Conservation (phyloP, 2,888 invertebrate genomes). For the Synanthedon tipuliformis region DNA sequence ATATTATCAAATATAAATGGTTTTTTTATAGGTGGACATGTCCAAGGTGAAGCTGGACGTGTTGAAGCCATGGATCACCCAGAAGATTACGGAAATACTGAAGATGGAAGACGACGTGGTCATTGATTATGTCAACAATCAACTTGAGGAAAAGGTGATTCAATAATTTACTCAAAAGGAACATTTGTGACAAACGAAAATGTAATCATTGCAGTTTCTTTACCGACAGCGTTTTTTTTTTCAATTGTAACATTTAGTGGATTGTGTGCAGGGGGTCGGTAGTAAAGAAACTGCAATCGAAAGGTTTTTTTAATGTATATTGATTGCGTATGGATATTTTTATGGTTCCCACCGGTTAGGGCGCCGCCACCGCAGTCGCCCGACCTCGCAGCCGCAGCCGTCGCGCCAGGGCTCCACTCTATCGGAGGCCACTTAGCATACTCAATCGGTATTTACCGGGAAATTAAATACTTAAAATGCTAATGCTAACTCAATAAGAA, state of each 20-base stretch:
- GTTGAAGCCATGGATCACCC: constrained; percentile 98
- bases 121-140: constrained; percentile 98
- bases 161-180: constrained; percentile 14
- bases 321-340: constrained; percentile 71
- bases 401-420: constrained; percentile 47
- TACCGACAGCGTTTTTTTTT: constrained; percentile 11
- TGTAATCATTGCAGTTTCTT: constrained; percentile 70
- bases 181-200: constrained; percentile 49
- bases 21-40: constrained; percentile 86
- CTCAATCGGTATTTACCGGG: constrained; percentile 70
- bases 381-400: constrained; percentile 42
- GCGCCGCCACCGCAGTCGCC: constrained; percentile 46
- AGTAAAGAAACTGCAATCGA: constrained; percentile 63
- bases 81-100: constrained; percentile 94
- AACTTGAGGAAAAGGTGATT: constrained; percentile 92
- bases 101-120: constrained; percentile 99
- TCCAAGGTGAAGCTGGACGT: constrained; percentile 97
- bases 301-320: constrained; percentile 57
- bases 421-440: constrained; percentile 64
- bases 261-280: neutral
- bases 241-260: neutral
- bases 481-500: constrained; percentile 44
- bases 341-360: constrained; percentile 67
- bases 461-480: constrained; percentile 65
- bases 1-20: neutral